Base-by-base conservation (phyloP, 1,140 invertebrate genomes). In the Linepithema humile region DNA sequence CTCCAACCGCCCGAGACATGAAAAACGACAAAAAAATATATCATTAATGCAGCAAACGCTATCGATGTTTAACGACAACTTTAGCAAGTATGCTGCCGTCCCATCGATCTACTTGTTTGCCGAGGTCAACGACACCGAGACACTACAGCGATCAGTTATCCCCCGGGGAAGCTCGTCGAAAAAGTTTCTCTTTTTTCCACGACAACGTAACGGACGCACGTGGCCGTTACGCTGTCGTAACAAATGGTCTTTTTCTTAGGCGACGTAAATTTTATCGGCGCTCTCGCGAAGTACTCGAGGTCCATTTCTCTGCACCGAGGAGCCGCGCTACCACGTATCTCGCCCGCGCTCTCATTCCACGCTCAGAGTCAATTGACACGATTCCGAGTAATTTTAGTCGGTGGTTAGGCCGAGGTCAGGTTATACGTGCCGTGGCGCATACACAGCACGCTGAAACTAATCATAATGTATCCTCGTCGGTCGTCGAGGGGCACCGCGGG, bases 401-500 rank as follows among this genome's bases (percentile, higher is more conserved):
- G 82, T 40, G 87, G 85, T 88, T 82, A 80, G 75, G 29, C 69
- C 86, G 87, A 87, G 87, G 83, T 85, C 83, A 48, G 86, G 82
- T 87, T 88, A 80, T 88, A 88, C 86, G 75, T 87, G 86, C 83
- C 74, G 64, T 48, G 82, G 73, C 86, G 83, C 83, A 82, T 67
- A 85, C 43, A 77, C 75, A 48, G 77, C 70, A 83, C 50, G 84
- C 86, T 84, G 86, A 89, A 89, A 89, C 87, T 89, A 89, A 89
- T 89, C 88, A 89, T 89, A 89, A 89, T 84, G 87, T 85, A 89
- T 89, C 88, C 82, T 82, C 88, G 53, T 88, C 87, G 87, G 57
- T 64, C 32, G 62, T 48, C 43, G 59, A 53, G 53, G 50, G 50
- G 70, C 35, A 83, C 48, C 78, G 69, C 69, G 55, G 74, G 78